phyloP scores from a whole-genome alignment of 2,888 invertebrate species.

The Strigamia crassipes region DNA sequence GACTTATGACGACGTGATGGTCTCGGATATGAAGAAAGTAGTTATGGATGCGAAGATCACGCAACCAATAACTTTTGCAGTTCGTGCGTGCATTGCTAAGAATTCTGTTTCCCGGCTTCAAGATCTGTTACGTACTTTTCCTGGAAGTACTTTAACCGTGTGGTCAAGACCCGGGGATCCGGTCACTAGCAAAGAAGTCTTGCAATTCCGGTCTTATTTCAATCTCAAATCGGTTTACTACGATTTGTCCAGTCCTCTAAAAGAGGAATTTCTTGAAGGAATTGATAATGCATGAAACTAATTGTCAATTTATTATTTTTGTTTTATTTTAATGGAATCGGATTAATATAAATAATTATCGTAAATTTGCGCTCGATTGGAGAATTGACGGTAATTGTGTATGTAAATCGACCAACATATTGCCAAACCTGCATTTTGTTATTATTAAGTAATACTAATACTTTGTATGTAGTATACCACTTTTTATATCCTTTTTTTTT shows the following conservation, averaged over 20 bases:
- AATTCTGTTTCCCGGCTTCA: conserved; percentile 68
- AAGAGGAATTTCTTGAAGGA: conserved; percentile 50
- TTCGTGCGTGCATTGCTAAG: conserved; percentile 72
- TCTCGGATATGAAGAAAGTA: conserved; percentile 69
- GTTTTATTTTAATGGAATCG: neutral
- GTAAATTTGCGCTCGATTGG: too few relatives aligned
- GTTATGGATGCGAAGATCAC: conserved; percentile 59
- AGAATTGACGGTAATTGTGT: too few relatives aligned
- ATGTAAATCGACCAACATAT: neutral
- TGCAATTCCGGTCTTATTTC: conserved; percentile 50
- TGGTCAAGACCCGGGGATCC: conserved; percentile 74
- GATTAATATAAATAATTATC: too few relatives aligned
- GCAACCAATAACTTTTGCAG: conserved; percentile 79
- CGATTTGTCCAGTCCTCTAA: conserved; percentile 49
- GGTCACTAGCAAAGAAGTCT: conserved; percentile 59
- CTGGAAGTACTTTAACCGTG: conserved; percentile 73
- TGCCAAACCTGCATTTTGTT: neutral
- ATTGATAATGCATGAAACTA: conserved; percentile 44
- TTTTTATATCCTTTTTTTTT: neutral
- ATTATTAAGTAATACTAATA: too few relatives aligned
- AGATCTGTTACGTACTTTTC: conserved; percentile 64
- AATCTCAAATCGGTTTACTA: conserved; percentile 49
- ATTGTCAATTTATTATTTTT: neutral
- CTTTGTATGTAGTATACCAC: too few relatives aligned
- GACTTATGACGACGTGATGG: conserved; percentile 60